phyloP scores from a whole-genome alignment of 2,797 vertebrate genomes.

The Zalophus californianus region DNA sequence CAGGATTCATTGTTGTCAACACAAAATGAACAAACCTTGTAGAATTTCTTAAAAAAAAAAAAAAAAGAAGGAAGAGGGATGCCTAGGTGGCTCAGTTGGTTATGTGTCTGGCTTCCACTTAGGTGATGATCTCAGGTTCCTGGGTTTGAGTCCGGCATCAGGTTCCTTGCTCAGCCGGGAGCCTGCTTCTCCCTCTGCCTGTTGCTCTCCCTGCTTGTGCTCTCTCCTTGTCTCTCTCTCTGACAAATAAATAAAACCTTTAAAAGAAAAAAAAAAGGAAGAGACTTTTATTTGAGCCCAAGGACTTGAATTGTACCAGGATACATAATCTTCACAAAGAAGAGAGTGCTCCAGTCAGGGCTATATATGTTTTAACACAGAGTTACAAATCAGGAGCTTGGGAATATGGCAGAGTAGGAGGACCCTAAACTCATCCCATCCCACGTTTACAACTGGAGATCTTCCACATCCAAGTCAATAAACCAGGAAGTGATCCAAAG shows the following conservation, averaged over 20 bases:
- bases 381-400: neutral
- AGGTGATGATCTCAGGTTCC: neutral
- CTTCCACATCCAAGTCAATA: neutral
- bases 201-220: too few species aligned
- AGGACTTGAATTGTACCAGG: neutral
- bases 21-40: neutral
- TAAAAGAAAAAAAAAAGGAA: neutral
- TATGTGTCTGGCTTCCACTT: neutral
- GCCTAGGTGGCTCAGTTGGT: neutral
- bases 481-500: neutral
- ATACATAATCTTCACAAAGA: neutral
- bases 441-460: neutral
- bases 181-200: too few species aligned
- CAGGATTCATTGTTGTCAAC: neutral
- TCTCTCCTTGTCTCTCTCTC: too few species aligned
- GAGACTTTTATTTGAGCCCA: neutral
- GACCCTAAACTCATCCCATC: neutral
- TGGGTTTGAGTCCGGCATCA: accelerated
- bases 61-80: neutral
- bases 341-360: neutral
- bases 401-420: neutral
- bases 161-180: too few species aligned
- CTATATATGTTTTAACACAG: neutral
- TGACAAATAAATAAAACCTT: too few species aligned
- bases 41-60: neutral